Evolutionary conservation across 2,113 vertebrate genomes (phyloP).

Genomic region (Dromaius novaehollandiae): DNA sequence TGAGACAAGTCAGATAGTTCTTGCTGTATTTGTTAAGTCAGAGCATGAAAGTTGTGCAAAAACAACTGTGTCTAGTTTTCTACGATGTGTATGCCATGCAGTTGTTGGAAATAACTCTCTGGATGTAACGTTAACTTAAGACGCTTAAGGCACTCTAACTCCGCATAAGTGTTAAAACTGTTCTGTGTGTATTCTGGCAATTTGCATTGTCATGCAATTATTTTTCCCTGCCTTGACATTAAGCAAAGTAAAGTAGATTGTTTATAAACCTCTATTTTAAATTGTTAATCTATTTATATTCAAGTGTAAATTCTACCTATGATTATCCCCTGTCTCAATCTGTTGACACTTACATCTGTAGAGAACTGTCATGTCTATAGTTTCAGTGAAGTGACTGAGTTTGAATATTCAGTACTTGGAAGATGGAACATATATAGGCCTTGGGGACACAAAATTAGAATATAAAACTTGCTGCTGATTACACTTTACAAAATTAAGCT

Average conservation of each 20-base stretch:
- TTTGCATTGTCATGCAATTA: background rate
- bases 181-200: background rate
- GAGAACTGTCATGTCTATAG: background rate
- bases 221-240: background rate
- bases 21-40: background rate
- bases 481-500: background rate
- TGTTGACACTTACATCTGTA: background rate
- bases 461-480: background rate
- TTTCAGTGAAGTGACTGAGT: background rate
- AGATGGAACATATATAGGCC: fast-evolving
- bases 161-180: background rate
- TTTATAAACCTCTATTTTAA: background rate
- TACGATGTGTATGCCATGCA: background rate
- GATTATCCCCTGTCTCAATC: background rate
- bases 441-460: background rate
- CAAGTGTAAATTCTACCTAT: background rate
- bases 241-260: background rate
- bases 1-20: background rate
- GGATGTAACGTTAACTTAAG: background rate
- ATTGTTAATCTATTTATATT: background rate
- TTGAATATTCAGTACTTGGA: background rate
- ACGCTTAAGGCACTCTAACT: fast-evolving
- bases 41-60: background rate
- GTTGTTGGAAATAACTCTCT: background rate
- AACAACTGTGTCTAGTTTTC: background rate